Evolutionary conservation across 1,140 invertebrate genomes (phyloP).

Genomic region (Andrena cerasifolii): DNA sequence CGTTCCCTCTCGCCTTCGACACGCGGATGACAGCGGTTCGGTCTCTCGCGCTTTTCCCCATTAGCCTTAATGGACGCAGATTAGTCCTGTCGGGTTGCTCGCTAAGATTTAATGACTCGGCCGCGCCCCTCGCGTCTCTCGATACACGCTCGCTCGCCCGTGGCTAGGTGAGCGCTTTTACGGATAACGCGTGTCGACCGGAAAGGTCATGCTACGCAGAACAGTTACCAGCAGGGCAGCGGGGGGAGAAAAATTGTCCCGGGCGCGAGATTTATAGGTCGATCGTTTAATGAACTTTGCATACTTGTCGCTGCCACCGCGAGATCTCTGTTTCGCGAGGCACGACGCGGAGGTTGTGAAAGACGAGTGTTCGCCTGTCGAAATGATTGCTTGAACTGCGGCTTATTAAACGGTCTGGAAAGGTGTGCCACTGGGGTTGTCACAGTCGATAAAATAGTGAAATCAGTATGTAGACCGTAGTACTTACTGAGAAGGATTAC

Average conservation of each 20-base stretch:
- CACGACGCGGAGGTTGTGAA: no score
- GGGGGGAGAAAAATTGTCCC: background rate
- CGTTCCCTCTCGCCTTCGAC: slow-evolving; percentile 21
- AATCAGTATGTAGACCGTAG: no score
- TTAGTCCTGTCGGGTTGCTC: slow-evolving; percentile 53
- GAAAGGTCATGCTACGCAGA: slow-evolving; percentile 18
- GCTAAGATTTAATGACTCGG: slow-evolving; percentile 66
- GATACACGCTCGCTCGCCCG: slow-evolving; percentile 6
- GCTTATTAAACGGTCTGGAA: no score
- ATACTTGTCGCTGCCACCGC: no score
- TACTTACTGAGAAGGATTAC: no score
- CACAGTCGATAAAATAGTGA: no score
- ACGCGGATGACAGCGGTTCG: slow-evolving; percentile 65
- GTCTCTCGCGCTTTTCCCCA: slow-evolving; percentile 53
- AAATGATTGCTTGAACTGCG: no score
- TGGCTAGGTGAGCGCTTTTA: slow-evolving; percentile 6
- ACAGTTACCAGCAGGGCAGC: no score
- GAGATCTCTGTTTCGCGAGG: no score
- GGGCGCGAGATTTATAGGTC: slow-evolving; percentile 5
- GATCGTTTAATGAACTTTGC: background rate
- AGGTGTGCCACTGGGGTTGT: no score
- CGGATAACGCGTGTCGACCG: slow-evolving; percentile 33
- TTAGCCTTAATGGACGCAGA: slow-evolving; percentile 69
- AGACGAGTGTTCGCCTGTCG: no score
- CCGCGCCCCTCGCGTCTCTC: slow-evolving; percentile 42